Base-by-base conservation (phyloP, 2,113 vertebrate genomes). In the Forbesichthys agassizii region DNA sequence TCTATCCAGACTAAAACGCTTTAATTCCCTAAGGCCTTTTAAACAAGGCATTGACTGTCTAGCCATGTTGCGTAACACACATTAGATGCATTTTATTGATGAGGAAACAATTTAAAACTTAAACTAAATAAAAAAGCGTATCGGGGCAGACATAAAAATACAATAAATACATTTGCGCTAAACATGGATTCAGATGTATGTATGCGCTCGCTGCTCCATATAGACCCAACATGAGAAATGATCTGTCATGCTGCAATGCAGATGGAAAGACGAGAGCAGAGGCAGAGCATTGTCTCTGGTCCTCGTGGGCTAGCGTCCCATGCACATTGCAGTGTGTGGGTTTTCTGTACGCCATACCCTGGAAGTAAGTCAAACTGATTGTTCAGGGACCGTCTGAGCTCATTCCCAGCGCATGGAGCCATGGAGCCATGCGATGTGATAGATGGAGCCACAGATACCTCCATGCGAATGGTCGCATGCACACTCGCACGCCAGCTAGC, bases 1-100 rank as follows among this genome's bases (percentile, higher is more conserved):
- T 75, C 55, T 51, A 73, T 64, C 71, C 62, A 80, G 83, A 87
- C 84, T 83, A 83, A 79, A 81, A 87, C 86, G 74, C 78, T 62
- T 20, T n/a, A 4, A 53, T 84, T 79, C 72, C 69, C 49, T 49
- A 79, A 71, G 71, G 55, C 11, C 42, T 2, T 18, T 73, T 76
- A 49, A 33, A 64, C 66, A 84, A 81, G 77, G 84, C 69, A 66
- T 60, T 53, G 59, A 33, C 64, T 42, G 55, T 18, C 57, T 56
- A 73, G 71, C 68, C 73, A 53, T 73, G 60, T 64, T 75, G 72
- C 9, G 27, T 36, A 49, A 16, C 64, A 57, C 46, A 13, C 78
- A 64, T 68, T 59, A 54, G 52, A 58, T 9, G 4, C 0, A 3
- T 0, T 7, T 8, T 20, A 68, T 48, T 9, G n/a, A 61, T 3